Percentiles rank a stretch among this genome's conserved stretches.
phyloP scores from a whole-genome alignment of 2,888 invertebrate species.

The Anoncus sp. region DNA sequence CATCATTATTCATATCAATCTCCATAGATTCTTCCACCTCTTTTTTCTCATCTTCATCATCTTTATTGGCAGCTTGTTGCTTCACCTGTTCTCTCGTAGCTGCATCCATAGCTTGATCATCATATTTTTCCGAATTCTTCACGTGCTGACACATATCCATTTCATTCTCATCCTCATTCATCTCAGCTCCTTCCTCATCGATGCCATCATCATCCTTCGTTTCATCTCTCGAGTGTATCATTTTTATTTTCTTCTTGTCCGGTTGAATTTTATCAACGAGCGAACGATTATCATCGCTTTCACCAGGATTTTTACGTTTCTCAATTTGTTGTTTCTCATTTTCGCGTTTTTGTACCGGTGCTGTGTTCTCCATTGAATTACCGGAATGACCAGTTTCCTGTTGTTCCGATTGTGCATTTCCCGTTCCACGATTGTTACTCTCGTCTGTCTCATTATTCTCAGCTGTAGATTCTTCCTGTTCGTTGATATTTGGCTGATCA shows the following conservation, averaged over 20 bases:
- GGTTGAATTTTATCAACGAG: slow-evolving; percentile 88
- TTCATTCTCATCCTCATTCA: slow-evolving; percentile 73
- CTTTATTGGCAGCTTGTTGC: slow-evolving; percentile 87
- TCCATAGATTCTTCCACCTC: slow-evolving; percentile 77
- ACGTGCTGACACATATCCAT: slow-evolving; percentile 93
- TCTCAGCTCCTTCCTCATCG: slow-evolving; percentile 83
- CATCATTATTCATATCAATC: slow-evolving; percentile 61
- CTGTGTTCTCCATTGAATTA: slow-evolving; percentile 77
- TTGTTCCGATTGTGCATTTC: slow-evolving; percentile 90
- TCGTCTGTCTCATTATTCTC: slow-evolving; percentile 85
- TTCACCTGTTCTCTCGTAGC: slow-evolving; percentile 93
- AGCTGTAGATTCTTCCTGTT: slow-evolving; percentile 81
- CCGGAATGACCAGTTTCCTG: slow-evolving; percentile 89
- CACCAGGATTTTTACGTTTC: slow-evolving; percentile 89
- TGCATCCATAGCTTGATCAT: slow-evolving; percentile 90
- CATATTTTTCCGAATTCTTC: slow-evolving; percentile 89
- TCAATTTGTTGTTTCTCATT: slow-evolving; percentile 83
- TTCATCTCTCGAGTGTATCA: slow-evolving; percentile 85
- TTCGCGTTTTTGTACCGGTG: slow-evolving; percentile 82
- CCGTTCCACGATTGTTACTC: slow-evolving; percentile 88
- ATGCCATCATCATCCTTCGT: slow-evolving; percentile 83
- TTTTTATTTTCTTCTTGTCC: slow-evolving; percentile 86
- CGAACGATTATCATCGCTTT: slow-evolving; percentile 89
- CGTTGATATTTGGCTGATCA: slow-evolving; percentile 84
- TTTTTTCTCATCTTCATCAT: slow-evolving; percentile 86